These are phyloP conservation scores for Pangasius djambal DNA, from an alignment of 2,797 vertebrate species.

Conservation along the genomic window DNA sequence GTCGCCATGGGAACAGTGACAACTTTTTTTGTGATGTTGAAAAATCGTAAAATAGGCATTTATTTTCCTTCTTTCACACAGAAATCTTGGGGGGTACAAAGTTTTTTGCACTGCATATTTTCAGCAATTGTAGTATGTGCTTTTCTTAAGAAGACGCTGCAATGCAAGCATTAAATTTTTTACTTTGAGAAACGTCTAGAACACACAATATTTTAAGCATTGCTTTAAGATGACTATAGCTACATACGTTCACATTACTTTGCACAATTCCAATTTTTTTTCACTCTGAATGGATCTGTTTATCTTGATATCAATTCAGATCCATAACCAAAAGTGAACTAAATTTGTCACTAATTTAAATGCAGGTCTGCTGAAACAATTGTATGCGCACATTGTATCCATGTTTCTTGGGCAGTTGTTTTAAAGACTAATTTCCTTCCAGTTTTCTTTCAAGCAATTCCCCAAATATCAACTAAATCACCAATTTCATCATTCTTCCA, in stretches of 20 bases:
- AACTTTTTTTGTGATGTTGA: no score
- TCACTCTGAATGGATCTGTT: background rate
- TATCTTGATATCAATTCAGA: background rate
- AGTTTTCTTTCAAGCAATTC: background rate
- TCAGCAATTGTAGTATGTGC: no score
- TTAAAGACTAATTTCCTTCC: no score
- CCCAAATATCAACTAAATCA: background rate
- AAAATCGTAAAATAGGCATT: no score
- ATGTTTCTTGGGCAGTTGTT: no score
- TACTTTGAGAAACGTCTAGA: background rate
- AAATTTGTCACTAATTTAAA: background rate
- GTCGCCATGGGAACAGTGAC: no score
- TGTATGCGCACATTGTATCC: background rate
- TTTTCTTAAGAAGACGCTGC: no score
- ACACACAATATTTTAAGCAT: background rate
- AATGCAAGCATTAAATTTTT: no score
- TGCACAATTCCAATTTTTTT: background rate
- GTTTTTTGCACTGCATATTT: no score
- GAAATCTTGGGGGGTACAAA: no score
- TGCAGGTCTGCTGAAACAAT: background rate
- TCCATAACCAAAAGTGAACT: background rate
- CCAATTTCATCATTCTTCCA: background rate
- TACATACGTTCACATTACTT: background rate
- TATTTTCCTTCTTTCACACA: no score
- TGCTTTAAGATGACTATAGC: background rate